Base-by-base conservation (phyloP, 2,888 invertebrate species). In the Actias luna region DNA sequence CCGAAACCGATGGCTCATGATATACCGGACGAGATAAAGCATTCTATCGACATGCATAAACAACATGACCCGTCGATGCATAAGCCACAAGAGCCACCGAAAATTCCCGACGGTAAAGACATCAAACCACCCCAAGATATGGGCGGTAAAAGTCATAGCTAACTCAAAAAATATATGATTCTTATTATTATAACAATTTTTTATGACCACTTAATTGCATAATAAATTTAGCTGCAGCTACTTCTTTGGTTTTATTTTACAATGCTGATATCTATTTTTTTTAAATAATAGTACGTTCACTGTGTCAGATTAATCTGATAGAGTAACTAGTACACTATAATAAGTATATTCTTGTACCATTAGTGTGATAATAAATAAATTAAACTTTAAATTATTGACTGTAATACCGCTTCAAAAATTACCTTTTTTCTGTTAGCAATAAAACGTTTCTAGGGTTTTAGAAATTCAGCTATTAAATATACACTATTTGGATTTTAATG, bases 211-310 rank as follows among this genome's bases (percentile, higher is more conserved):
- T n/a, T 67, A 64, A 73, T 39, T 76, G 78, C 82, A 83, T 74
- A 81, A 69, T 79, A 81, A 83, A 83, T 62, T 73, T 70, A 77
- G 78, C 77, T 84, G 83, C 82, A 80, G 74, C 72, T 78, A 59
- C 59, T n/a, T 58, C 63, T 60, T 62, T 59, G 63, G 59, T 66
- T 57, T 63, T 59, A n/a, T 59, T 58, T 60, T 58, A 57, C 27
- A 29, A 5, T 33, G 12, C n/a, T n/a, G n/a, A n/a, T n/a, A n/a
- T n/a, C n/a, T n/a, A n/a, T n/a, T n/a, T n/a, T n/a, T n/a, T n/a
- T n/a, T n/a, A n/a, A n/a, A n/a, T n/a, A n/a, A n/a, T n/a, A n/a
- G n/a, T n/a, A n/a, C n/a, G n/a, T n/a, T n/a, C n/a, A n/a, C n/a
- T n/a, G n/a, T n/a, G n/a, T n/a, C n/a, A n/a, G n/a, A n/a, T n/a